These are phyloP conservation scores for Dryobates pubescens DNA, from an alignment of 2,797 vertebrate species.

Conservation along the genomic window DNA sequence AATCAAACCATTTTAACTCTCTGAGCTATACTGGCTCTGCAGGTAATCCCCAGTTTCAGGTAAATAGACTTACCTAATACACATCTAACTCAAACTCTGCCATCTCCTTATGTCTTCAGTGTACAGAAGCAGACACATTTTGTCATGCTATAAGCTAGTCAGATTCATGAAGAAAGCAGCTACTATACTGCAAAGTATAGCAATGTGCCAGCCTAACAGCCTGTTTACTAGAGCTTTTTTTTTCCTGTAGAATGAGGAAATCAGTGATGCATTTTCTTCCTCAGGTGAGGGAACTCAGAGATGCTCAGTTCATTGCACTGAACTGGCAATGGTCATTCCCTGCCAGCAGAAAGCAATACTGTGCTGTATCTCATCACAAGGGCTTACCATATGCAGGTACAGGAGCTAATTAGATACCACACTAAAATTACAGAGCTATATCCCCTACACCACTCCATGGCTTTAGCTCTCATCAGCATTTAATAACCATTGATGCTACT, in stretches of 20 bases:
- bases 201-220: accelerated
- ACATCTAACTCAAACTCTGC: neutral
- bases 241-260: neutral
- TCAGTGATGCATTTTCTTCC: neutral
- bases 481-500: neutral
- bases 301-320: neutral
- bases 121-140: neutral
- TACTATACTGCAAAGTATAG: neutral
- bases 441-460: neutral
- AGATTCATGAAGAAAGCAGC: neutral
- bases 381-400: neutral
- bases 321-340: neutral
- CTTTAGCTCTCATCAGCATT: neutral
- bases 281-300: neutral
- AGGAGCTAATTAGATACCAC: neutral
- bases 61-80: neutral
- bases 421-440: neutral
- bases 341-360: neutral
- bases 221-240: neutral
- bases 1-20: neutral
- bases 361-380: neutral
- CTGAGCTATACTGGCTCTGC: neutral
- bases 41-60: neutral
- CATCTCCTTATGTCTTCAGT: neutral
- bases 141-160: neutral